Conservation (phyloP, 2,888 invertebrate species). For the Limnephilus auricula region DNA sequence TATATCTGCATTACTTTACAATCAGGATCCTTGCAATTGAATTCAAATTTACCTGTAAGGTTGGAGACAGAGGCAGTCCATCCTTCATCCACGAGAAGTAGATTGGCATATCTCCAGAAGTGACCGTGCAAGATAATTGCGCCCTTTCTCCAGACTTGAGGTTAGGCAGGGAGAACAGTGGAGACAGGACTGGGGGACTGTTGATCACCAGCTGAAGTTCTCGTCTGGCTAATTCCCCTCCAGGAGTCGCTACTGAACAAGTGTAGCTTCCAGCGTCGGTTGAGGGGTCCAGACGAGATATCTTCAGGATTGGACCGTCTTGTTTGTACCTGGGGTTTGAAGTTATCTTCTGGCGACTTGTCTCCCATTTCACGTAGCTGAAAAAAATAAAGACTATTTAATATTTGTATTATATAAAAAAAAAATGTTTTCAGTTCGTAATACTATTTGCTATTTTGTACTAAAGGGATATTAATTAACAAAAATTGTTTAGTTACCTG, state of each 20-base stretch:
- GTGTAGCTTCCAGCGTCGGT: conserved; percentile 88
- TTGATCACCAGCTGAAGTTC: conserved; percentile 81
- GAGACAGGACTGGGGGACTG: conserved; percentile 88
- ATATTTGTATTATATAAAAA: too few species aligned
- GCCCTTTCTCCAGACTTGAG: conserved; percentile 88
- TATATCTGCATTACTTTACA: not conserved
- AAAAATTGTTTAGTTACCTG: conserved; percentile 69
- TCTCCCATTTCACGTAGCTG: conserved; percentile 83
- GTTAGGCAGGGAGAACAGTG: conserved; percentile 89
- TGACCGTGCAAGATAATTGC: conserved; percentile 90
- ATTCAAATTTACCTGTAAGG: conserved; percentile 78
- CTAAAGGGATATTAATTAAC: too few species aligned
- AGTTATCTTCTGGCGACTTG: conserved; percentile 58
- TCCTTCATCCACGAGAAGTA: conserved; percentile 83
- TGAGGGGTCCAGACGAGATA: conserved; percentile 80
- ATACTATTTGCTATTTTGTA: too few species aligned
- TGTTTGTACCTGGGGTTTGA: conserved; percentile 74
- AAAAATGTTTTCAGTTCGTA: too few species aligned
- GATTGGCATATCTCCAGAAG: conserved; percentile 83
- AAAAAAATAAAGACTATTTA: conserved; percentile 67
- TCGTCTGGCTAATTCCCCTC: conserved; percentile 86
- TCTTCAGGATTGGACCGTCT: conserved; percentile 79
- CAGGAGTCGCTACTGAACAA: conserved; percentile 86
- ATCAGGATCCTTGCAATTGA: not conserved
- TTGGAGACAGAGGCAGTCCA: conserved; percentile 80